Base-by-base conservation (phyloP, 2,888 invertebrate species). In the Melieria picta region DNA sequence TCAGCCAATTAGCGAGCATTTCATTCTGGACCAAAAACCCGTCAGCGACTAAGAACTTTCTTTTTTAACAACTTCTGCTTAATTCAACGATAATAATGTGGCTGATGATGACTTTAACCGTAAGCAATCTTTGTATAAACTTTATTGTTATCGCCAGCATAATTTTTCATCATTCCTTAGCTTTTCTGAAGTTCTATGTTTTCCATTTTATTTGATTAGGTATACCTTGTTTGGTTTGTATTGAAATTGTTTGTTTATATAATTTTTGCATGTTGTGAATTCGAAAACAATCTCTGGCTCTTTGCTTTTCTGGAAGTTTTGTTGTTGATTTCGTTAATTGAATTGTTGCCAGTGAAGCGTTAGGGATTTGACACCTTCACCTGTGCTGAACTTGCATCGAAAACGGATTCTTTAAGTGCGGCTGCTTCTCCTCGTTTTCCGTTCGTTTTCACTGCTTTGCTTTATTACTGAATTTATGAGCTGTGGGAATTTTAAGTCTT, bases 1-100 rank as follows among this genome's bases (percentile, higher is more conserved):
- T 52, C 9, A 5, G 11, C 13, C 5, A 52, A 52, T 52, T 52
- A 52, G 13, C 52, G 13, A n/a, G 11, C 13, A n/a, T 4, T 45
- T 65, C 13, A 56, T 65, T 65, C 65, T 65, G 46, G 46, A 65
- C 55, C 65, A 65, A 16, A 48, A 13, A 9, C 45, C 16, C 13
- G 11, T 16, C 13, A 16, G 13, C 47, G 5, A 42, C 10, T 62
- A 16, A 13, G 46, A 62, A 63, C 63, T 63, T 63, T 63, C 63
- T 63, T 63, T 63, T 63, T 63, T 63, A 63, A 63, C 63, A n/a
- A 30, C 13, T 48, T 63, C 30, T 30, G 30, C 30, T 30, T 30
- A 30, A 30, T 30, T 30, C 30, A 30, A 30, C 30, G 30, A 30
- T 30, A 30, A 30, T 30, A 30, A 30, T 30, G 30, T 3, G 30